Conservation (phyloP, 2,797 vertebrate species). For the Microcaecilia unicolor region DNA sequence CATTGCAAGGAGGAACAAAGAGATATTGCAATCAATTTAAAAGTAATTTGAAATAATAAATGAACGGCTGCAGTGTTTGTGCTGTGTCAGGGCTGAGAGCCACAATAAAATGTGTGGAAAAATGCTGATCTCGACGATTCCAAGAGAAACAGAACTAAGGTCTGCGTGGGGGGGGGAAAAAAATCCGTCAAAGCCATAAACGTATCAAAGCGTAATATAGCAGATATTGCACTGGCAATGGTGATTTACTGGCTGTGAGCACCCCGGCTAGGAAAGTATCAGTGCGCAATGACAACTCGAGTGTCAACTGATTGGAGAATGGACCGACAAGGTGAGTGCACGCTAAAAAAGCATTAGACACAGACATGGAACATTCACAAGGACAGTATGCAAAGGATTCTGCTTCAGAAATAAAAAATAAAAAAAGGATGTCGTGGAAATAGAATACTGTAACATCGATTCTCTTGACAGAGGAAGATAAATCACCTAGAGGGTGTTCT, state of each 20-base stretch:
- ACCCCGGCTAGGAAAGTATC: constrained; percentile 13
- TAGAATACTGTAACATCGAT: no score
- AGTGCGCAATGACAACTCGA: constrained; percentile 9
- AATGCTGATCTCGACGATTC: constrained; percentile 21
- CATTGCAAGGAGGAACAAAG: neutral
- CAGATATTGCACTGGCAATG: constrained; percentile 18
- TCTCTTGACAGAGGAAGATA: no score
- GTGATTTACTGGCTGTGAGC: constrained; percentile 21
- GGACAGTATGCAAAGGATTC: no score
- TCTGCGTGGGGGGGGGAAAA: constrained; percentile 18
- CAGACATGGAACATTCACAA: no score
- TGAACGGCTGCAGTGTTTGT: neutral
- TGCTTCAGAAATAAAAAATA: no score
- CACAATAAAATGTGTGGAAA: constrained; percentile 21
- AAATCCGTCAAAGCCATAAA: constrained; percentile 23
- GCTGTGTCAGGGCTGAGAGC: constrained; percentile 13
- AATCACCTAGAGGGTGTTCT: no score
- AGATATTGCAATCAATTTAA: neutral
- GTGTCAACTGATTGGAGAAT: constrained; percentile 9
- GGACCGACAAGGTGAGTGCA: no score
- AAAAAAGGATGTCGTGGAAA: no score
- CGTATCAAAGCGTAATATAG: constrained; percentile 10
- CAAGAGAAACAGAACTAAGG: constrained; percentile 26
- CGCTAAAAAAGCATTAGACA: no score
- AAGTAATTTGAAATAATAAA: neutral